These are phyloP conservation scores for Hemithea aestivaria DNA, from an alignment of 2,888 invertebrate species.

Conservation along the genomic window DNA sequence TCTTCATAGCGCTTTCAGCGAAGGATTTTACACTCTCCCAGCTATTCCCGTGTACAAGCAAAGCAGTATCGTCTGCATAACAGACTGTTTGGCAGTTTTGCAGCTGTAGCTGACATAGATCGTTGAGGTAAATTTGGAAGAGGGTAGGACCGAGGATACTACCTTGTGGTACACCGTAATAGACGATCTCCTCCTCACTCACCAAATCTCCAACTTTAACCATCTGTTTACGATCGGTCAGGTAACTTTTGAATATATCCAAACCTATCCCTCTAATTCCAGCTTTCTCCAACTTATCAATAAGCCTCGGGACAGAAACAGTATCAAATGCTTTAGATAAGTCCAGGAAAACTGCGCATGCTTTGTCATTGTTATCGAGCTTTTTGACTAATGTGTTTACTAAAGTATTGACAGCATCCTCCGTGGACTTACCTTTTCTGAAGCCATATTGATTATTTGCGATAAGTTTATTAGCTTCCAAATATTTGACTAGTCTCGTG, in stretches of 20 bases:
- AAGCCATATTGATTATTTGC: too few relatives aligned
- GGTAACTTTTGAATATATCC: too few relatives aligned
- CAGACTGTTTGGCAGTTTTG: conserved; percentile 2
- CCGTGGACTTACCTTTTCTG: too few relatives aligned
- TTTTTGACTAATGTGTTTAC: too few relatives aligned
- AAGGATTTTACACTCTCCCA: neutral
- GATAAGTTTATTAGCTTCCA: too few relatives aligned
- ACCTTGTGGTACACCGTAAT: conserved; percentile 9
- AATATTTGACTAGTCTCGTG: neutral
- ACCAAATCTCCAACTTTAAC: conserved; percentile 1
- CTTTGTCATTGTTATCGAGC: too few relatives aligned
- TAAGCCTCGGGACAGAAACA: too few relatives aligned
- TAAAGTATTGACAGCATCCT: too few relatives aligned
- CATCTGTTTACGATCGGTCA: conserved; percentile 1
- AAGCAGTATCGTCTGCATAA: conserved; percentile 12
- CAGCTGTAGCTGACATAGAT: neutral
- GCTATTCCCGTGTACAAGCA: neutral
- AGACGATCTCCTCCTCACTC: conserved; percentile 2
- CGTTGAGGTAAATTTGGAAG: neutral
- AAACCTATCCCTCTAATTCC: too few relatives aligned
- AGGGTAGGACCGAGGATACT: conserved; percentile 7
- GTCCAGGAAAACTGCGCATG: too few relatives aligned
- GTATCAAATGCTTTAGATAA: too few relatives aligned
- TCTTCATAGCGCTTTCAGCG: neutral
- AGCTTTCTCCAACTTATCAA: too few relatives aligned